A percentile compares a stretch with the other conserved stretches of the same genome.
phyloP scores from a whole-genome alignment of 2,113 vertebrate species.

The Pampusana beccarii region DNA sequence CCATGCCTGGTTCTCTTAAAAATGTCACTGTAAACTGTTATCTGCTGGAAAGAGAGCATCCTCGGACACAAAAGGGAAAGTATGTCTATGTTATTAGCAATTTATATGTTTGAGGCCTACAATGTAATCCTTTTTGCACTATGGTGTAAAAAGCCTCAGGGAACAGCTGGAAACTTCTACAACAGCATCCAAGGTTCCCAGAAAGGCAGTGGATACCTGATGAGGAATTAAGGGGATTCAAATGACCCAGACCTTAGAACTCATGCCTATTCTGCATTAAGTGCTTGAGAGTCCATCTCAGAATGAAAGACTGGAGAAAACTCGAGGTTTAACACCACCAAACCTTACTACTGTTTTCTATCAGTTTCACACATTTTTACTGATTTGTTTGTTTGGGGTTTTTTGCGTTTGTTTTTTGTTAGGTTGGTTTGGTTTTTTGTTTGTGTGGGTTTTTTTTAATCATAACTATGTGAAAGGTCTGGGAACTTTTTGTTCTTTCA shows the following conservation, averaged over 20 bases:
- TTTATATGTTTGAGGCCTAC: not conserved
- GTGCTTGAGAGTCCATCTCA: rapidly evolving
- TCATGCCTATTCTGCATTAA: not conserved
- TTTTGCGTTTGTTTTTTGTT: too few species aligned
- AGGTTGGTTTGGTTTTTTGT: too few species aligned
- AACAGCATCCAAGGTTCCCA: rapidly evolving
- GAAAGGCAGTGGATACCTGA: not conserved
- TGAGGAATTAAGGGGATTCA: not conserved
- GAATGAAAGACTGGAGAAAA: not conserved
- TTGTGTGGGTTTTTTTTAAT: not conserved
- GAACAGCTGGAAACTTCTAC: not conserved
- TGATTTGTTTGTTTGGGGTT: too few species aligned
- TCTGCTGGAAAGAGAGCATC: not conserved
- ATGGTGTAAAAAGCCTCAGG: not conserved
- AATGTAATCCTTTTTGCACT: not conserved
- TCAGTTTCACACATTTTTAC: not conserved
- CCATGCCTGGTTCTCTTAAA: not conserved
- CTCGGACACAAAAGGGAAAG: not conserved
- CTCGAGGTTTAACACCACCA: not conserved
- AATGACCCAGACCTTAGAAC: not conserved
- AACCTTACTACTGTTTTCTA: not conserved
- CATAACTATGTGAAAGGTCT: not conserved
- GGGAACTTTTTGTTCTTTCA: not conserved
- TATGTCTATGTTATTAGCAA: rapidly evolving
- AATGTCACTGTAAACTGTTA: not conserved